phyloP scores from a whole-genome alignment of 2,888 invertebrate species.

The Agriotes lineatus region DNA sequence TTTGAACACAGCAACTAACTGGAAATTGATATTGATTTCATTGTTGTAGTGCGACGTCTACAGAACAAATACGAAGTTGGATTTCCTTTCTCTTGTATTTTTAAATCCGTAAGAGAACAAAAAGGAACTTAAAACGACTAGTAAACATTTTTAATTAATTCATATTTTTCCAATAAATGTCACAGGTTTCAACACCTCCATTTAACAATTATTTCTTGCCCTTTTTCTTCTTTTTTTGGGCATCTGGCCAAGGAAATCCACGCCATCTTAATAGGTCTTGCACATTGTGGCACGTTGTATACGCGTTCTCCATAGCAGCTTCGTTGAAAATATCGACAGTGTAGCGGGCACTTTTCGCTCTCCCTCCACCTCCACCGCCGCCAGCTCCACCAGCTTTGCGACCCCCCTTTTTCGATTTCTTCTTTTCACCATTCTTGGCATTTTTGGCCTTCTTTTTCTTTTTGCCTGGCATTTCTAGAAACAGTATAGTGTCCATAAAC shows the following conservation, averaged over 20 bases:
- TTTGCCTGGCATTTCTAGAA: slow-evolving; percentile 64
- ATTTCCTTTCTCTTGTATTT: too few species aligned
- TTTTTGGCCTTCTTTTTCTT: slow-evolving; percentile 63
- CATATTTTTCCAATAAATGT: too few species aligned
- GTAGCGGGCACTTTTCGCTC: slow-evolving; percentile 74
- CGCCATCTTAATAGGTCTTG: slow-evolving; percentile 88
- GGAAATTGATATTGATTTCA: too few species aligned
- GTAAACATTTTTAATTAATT: too few species aligned
- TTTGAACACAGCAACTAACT: too few species aligned
- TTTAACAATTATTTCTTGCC: slow-evolving; percentile 69
- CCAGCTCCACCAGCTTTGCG: slow-evolving; percentile 65
- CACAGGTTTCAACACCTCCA: too few species aligned
- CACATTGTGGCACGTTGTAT: slow-evolving; percentile 93
- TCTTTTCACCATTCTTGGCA: slow-evolving; percentile 60
- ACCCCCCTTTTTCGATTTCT: slow-evolving; percentile 52
- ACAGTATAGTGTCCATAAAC: too few species aligned
- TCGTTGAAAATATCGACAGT: slow-evolving; percentile 89
- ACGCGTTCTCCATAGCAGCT: slow-evolving; percentile 93
- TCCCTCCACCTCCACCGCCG: slow-evolving; percentile 70
- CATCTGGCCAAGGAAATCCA: slow-evolving; percentile 92
- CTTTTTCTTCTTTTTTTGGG: slow-evolving; percentile 89
- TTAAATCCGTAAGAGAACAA: too few species aligned
- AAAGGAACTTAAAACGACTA: too few species aligned
- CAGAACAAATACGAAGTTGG: too few species aligned
- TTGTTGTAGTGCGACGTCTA: too few species aligned